phyloP scores from a whole-genome alignment of 64 coral and sea anemone genomes.

The Platygyra sinensis region DNA sequence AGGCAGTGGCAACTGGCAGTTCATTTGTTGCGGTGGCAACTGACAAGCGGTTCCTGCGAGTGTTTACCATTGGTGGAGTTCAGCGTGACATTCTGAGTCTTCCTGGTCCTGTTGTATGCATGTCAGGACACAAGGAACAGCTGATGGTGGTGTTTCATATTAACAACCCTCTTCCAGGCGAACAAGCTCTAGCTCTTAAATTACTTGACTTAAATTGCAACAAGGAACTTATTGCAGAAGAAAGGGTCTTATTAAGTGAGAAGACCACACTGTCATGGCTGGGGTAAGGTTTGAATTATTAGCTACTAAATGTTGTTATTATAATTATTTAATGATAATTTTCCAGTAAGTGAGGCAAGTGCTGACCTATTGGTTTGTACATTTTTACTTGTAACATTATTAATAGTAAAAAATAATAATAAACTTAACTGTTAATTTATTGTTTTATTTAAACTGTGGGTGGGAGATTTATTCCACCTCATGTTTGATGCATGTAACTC shows the following conservation, averaged over 20 bases:
- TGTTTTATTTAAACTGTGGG: too few species aligned
- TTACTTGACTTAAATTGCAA: conserved; percentile 70
- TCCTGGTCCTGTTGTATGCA: conserved; percentile 86
- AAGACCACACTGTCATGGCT: conserved; percentile 93
- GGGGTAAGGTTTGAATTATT: conserved; percentile 58
- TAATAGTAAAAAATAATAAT: too few species aligned
- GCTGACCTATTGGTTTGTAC: too few species aligned
- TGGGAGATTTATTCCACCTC: too few species aligned
- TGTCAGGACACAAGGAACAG: conserved; percentile 71
- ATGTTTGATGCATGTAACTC: too few species aligned
- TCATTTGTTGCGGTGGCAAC: conserved; percentile 86
- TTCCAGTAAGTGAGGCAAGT: too few species aligned
- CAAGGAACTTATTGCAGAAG: conserved; percentile 68
- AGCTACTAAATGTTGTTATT: too few species aligned
- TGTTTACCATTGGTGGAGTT: conserved; percentile 94
- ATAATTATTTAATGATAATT: too few species aligned
- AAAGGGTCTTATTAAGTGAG: conserved; percentile 74
- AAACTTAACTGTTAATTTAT: too few species aligned
- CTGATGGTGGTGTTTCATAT: conserved; percentile 80
- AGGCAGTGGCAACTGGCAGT: conserved; percentile 81
- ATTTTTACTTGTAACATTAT: too few species aligned
- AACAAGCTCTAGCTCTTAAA: conserved; percentile 83
- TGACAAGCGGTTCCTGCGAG: conserved; percentile 70
- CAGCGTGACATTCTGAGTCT: conserved; percentile 77
- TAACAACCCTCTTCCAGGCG: conserved; percentile 83